Base-by-base conservation (phyloP, 1,140 invertebrate species). In the Meteorus sp. region DNA sequence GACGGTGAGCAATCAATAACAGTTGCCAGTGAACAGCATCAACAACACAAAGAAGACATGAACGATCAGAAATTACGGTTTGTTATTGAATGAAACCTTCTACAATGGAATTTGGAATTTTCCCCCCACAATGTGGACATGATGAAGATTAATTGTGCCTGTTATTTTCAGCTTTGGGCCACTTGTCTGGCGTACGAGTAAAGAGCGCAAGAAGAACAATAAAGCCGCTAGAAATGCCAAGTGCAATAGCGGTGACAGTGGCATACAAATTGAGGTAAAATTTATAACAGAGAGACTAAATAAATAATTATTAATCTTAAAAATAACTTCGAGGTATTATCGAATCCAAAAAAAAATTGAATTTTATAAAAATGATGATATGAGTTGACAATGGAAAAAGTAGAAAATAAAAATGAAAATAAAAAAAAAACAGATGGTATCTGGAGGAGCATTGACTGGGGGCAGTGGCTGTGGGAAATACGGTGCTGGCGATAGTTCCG, bases 231-330 rank as follows among this genome's bases (percentile, higher is more conserved):
- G 88, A 51, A 86, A 82, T 64, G 85, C 86, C 50, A 90, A 90
- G 73, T 90, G 88, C 71, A 88, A 88, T 73, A 89, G 86, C 64
- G 88, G 87, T 8, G 88, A 90, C 71, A 89, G 86, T 45, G 88
- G 88, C 25, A 89, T 89, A 68, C 86, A 88, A 73, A 86, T 89
- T 54, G 86, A 88, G 78, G 81, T 86, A 58, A 76, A n/a, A n/a
- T n/a, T n/a, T n/a, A n/a, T n/a, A n/a, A n/a, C n/a, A n/a, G n/a
- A n/a, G n/a, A n/a, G n/a, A n/a, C n/a, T n/a, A n/a, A n/a, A n/a
- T n/a, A n/a, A n/a, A n/a, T n/a, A n/a, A n/a, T n/a, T n/a, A n/a
- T n/a, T n/a, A n/a, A n/a, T n/a, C n/a, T n/a, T n/a, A n/a, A n/a
- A n/a, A n/a, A n/a, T n/a, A n/a, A n/a, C n/a, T n/a, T n/a, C n/a